phyloP scores from a whole-genome alignment of 1,140 invertebrate genomes.

The Rhyacophila brunnea region DNA sequence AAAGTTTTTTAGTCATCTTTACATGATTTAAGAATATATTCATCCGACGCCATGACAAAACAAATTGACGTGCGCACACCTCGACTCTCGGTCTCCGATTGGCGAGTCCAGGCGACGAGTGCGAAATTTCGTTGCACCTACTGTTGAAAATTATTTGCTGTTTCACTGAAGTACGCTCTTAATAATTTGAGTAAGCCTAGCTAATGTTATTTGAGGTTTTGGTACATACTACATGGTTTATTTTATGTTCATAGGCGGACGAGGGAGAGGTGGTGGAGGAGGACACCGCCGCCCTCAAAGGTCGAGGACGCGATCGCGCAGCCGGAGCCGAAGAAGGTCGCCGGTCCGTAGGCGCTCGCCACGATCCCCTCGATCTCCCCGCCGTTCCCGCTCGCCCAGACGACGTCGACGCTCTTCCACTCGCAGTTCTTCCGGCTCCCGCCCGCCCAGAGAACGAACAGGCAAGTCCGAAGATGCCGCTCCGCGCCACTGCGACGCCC shows the following conservation, averaged over 20 bases:
- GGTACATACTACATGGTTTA: neutral
- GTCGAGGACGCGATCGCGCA: constrained; percentile 42
- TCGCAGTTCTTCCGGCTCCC: constrained; percentile 35
- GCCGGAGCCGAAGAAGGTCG: constrained; percentile 29
- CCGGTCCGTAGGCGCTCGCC: constrained; percentile 36
- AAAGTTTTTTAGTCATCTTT: too few species aligned
- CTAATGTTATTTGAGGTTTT: constrained; percentile 2
- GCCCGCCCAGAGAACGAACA: constrained; percentile 48
- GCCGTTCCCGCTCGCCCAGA: constrained; percentile 28
- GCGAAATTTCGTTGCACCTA: too few species aligned
- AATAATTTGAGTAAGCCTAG: neutral
- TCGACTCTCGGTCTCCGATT: too few species aligned
- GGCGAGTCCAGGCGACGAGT: too few species aligned
- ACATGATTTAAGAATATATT: too few species aligned
- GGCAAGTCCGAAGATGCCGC: constrained; percentile 53
- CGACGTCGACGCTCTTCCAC: constrained; percentile 41
- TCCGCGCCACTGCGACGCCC: constrained; percentile 31
- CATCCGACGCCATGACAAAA: too few species aligned
- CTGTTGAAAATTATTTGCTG: too few species aligned
- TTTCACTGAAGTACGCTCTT: too few species aligned
- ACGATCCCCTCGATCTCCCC: constrained; percentile 46
- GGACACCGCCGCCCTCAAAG: constrained; percentile 40
- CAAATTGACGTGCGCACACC: too few species aligned
- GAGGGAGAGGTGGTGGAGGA: constrained; percentile 31
- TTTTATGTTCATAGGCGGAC: constrained; percentile 44